Conservation (phyloP, 2,113 vertebrate genomes). For the Corydoras maculifer region DNA sequence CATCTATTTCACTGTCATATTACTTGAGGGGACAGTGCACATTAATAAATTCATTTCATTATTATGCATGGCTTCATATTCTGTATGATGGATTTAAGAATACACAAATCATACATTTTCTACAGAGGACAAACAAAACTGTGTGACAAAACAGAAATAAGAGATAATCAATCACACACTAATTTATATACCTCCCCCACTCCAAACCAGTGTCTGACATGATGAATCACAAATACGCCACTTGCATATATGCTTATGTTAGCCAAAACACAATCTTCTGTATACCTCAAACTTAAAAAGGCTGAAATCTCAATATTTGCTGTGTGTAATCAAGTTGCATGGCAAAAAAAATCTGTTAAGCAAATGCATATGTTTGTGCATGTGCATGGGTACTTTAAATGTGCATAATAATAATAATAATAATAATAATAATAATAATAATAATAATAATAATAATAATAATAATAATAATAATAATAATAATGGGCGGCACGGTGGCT, state of each 20-base stretch:
- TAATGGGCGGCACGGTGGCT: no score
- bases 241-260: conserved; percentile 33
- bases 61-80: conserved; percentile 70
- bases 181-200: conserved; percentile 60
- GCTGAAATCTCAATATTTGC: not conserved
- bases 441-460: not conserved
- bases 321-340: not conserved
- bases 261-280: conserved; percentile 1
- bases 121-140: conserved; percentile 48
- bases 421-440: not conserved
- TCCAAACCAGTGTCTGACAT: conserved; percentile 61
- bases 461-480: not conserved
- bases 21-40: conserved; percentile 67
- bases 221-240: conserved; percentile 63
- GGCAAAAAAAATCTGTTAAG: not conserved
- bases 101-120: conserved; percentile 64
- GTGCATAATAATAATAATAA: not conserved
- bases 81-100: conserved; percentile 63
- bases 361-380: not conserved
- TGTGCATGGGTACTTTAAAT: not conserved
- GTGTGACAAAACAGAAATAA: conserved; percentile 61
- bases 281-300: conserved; percentile 1
- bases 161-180: conserved; percentile 64
- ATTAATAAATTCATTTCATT: conserved; percentile 71
- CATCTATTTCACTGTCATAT: conserved; percentile 68